These are phyloP conservation scores for Drosophila nigromelanica DNA, from an alignment of 1,140 invertebrate species.

Conservation along the genomic window DNA sequence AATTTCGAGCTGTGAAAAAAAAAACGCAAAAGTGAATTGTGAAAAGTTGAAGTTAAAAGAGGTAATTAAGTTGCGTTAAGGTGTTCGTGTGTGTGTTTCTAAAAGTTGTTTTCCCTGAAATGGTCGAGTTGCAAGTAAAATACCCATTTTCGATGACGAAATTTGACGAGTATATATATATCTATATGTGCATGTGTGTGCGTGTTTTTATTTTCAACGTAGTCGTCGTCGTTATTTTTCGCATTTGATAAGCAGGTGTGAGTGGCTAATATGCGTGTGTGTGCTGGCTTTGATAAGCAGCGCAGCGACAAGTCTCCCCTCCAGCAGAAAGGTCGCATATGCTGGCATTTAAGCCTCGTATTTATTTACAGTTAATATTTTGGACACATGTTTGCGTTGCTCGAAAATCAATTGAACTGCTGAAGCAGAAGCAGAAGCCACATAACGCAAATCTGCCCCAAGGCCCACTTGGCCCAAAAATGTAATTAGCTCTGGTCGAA, in stretches of 20 bases:
- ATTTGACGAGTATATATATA: slow-evolving; percentile 36
- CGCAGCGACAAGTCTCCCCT: slow-evolving; percentile 21
- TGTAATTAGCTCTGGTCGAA: slow-evolving; percentile 58
- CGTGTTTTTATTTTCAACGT: slow-evolving; percentile 57
- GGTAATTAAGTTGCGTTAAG: slow-evolving; percentile 65
- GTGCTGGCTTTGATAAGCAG: slow-evolving; percentile 43
- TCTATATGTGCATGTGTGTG: slow-evolving; percentile 18
- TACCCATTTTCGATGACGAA: slow-evolving; percentile 72
- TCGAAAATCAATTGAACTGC: slow-evolving; percentile 52
- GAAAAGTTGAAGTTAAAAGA: slow-evolving; percentile 71
- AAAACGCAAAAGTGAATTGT: slow-evolving; percentile 52
- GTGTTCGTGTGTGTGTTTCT: slow-evolving; percentile 34
- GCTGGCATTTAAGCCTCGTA: slow-evolving; percentile 51
- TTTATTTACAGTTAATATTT: slow-evolving; percentile 60
- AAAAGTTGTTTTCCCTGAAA: slow-evolving; percentile 80
- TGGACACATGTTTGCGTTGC: slow-evolving; percentile 22
- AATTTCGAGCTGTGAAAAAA: slow-evolving; percentile 64
- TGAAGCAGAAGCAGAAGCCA: slow-evolving; percentile 50
- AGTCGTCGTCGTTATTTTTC: slow-evolving; percentile 39
- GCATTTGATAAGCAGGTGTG: slow-evolving; percentile 69
- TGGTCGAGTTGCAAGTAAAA: slow-evolving; percentile 51
- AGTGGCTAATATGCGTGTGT: slow-evolving; percentile 27
- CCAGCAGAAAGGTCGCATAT: slow-evolving; percentile 62
- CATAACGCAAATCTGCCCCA: slow-evolving; percentile 29
- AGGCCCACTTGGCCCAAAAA: slow-evolving; percentile 22